Percentiles rank a stretch among this genome's conserved stretches.
Conservation (phyloP, 1,140 invertebrate species). For the Goniozus legneri region DNA sequence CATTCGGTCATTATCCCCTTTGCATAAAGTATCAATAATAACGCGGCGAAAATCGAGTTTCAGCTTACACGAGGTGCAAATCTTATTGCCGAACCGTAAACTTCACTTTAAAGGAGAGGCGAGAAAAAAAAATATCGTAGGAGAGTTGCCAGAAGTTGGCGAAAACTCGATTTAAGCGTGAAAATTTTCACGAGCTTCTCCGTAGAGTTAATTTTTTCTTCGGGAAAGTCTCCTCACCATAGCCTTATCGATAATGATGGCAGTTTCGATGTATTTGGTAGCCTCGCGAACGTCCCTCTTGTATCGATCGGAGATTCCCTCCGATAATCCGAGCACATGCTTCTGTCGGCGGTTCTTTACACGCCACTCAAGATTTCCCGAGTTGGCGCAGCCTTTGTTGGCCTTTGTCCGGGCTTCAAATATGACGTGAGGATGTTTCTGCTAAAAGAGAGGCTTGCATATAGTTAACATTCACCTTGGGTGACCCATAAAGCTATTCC, state of each 20-base stretch:
- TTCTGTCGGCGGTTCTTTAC: slow-evolving; percentile 64
- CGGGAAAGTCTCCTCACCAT: slow-evolving; percentile 76
- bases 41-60: too few species aligned
- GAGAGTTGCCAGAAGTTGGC: too few species aligned
- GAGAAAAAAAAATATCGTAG: too few species aligned
- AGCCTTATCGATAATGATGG: slow-evolving; percentile 86
- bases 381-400: slow-evolving; percentile 85
- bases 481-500: slow-evolving; percentile 1
- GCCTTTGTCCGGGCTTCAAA: slow-evolving; percentile 85
- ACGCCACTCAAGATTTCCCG: slow-evolving; percentile 71
- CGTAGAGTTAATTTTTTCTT: too few species aligned
- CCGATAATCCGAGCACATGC: slow-evolving; percentile 57
- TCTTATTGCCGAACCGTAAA: too few species aligned
- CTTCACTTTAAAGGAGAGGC: too few species aligned
- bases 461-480: slow-evolving; percentile 34
- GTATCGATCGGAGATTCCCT: slow-evolving; percentile 54
- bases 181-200: too few species aligned
- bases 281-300: slow-evolving; percentile 80
- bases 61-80: too few species aligned
- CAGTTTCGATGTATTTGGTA: slow-evolving; percentile 90
- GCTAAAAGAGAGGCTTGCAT: slow-evolving; percentile 69
- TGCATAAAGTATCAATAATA: too few species aligned
- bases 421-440: slow-evolving; percentile 95
- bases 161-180: too few species aligned
- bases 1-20: too few species aligned